phyloP scores from a whole-genome alignment of 2,888 invertebrate genomes.

The Lacanobia oleracea region DNA sequence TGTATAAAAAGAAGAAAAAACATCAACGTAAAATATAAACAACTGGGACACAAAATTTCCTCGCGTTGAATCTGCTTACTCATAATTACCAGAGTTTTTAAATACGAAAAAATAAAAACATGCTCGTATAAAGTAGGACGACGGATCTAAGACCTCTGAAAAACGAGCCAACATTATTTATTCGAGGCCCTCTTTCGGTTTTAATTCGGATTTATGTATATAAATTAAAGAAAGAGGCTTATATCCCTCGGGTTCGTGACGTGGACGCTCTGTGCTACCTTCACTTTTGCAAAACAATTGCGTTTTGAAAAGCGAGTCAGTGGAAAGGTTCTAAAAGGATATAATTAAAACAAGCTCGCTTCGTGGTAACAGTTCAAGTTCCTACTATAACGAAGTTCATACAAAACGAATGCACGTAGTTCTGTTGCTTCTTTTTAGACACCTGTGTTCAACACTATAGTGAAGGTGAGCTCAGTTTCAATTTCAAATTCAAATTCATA shows the following conservation, averaged over 20 bases:
- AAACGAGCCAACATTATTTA: conserved; percentile 87
- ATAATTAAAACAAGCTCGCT: conserved; percentile 6
- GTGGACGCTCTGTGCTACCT: conserved; percentile 67
- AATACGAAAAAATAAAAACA: conserved; percentile 84
- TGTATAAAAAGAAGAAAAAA: conserved; percentile 57
- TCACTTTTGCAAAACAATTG: conserved; percentile 32
- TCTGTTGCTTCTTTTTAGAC: conserved; percentile 24
- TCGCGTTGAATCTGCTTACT: conserved; percentile 79
- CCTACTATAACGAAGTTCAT: not conserved
- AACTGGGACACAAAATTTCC: conserved; percentile 69
- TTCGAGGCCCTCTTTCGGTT: conserved; percentile 84
- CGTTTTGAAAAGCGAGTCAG: conserved; percentile 8
- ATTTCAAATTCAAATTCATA: too few species aligned
- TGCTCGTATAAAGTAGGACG: conserved; percentile 80
- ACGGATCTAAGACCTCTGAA: conserved; percentile 87
- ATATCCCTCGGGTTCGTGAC: conserved; percentile 74
- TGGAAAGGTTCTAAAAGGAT: conserved; percentile 16
- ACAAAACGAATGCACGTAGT: conserved; percentile 1
- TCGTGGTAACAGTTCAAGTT: not conserved
- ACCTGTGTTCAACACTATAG: too few species aligned
- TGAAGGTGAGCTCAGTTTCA: too few species aligned
- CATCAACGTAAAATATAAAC: conserved; percentile 65
- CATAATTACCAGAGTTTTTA: conserved; percentile 86
- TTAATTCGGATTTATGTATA: conserved; percentile 89
- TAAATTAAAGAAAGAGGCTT: conserved; percentile 86